These are phyloP conservation scores for Drosophila quinaria DNA, from an alignment of 2,888 invertebrate genomes.

Conservation along the genomic window DNA sequence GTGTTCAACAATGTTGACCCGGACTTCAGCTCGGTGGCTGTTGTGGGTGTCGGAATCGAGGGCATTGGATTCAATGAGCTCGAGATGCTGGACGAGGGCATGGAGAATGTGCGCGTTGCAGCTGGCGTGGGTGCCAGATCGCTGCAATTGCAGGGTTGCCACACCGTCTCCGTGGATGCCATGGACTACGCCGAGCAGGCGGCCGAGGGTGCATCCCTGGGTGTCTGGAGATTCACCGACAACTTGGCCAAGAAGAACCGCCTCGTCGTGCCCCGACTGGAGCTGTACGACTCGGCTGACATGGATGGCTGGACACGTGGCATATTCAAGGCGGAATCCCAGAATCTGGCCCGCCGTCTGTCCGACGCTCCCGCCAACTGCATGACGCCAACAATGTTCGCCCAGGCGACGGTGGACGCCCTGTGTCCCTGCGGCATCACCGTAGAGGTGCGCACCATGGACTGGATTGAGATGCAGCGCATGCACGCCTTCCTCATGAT, in stretches of 20 bases:
- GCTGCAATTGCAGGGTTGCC: slow-evolving; percentile 86
- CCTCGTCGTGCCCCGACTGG: slow-evolving; percentile 85
- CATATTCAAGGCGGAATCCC: slow-evolving; percentile 89
- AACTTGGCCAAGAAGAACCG: slow-evolving; percentile 86
- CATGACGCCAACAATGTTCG: slow-evolving; percentile 91
- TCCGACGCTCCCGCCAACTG: slow-evolving; percentile 91
- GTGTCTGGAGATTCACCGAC: slow-evolving; percentile 88
- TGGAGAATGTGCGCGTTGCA: slow-evolving; percentile 89
- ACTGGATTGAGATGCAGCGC: slow-evolving; percentile 87
- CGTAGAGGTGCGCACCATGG: slow-evolving; percentile 86
- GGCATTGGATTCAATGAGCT: slow-evolving; percentile 88
- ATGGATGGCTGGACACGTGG: slow-evolving; percentile 89
- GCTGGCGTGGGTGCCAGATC: slow-evolving; percentile 87
- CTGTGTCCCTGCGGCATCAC: slow-evolving; percentile 87
- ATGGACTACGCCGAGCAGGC: slow-evolving; percentile 89
- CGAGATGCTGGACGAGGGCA: slow-evolving; percentile 90
- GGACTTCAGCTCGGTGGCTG: slow-evolving; percentile 88
- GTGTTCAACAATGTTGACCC: slow-evolving; percentile 88
- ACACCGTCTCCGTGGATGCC: slow-evolving; percentile 87
- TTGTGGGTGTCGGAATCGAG: slow-evolving; percentile 89
- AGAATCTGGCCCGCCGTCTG: slow-evolving; percentile 90
- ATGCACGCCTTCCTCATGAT: slow-evolving; percentile 87
- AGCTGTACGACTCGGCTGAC: slow-evolving; percentile 86
- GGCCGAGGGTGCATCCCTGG: slow-evolving; percentile 88
- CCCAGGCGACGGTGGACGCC: slow-evolving; percentile 88